A percentile compares a stretch with the other conserved stretches of the same genome.
Evolutionary conservation across 2,888 invertebrate species (phyloP).

Genomic region (Deilephila elpenor): DNA sequence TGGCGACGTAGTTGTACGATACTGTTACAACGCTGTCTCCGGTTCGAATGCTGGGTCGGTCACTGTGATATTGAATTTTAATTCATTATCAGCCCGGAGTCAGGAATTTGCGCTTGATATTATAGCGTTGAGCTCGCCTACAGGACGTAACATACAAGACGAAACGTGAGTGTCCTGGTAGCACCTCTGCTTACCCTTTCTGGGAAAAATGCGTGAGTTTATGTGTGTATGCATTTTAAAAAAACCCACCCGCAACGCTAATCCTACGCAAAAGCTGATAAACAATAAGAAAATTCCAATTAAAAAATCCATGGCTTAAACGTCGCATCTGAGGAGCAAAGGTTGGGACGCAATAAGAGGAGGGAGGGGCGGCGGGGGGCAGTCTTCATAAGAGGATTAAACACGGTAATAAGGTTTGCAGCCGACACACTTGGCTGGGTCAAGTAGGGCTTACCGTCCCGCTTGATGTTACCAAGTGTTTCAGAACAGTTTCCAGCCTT

Average conservation of each 20-base stretch:
- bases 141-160: too few species aligned
- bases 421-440: constrained; percentile 68
- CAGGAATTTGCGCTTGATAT: too few species aligned
- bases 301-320: constrained; percentile 12
- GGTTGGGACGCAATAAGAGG: constrained; percentile 27
- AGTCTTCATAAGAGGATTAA: constrained; percentile 75
- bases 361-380: constrained; percentile 34
- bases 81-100: too few species aligned
- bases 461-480: constrained; percentile 30
- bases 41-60: too few species aligned
- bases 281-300: constrained; percentile 24
- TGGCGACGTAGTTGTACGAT: too few species aligned
- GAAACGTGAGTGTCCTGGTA: too few species aligned
- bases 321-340: constrained; percentile 20
- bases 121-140: too few species aligned
- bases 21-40: too few species aligned
- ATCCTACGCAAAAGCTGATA: neutral
- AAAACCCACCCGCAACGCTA: neutral
- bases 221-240: too few species aligned
- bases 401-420: constrained; percentile 74
- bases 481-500: constrained; percentile 24
- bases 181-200: too few species aligned
- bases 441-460: constrained; percentile 67
- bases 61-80: too few species aligned
- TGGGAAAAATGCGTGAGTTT: too few species aligned